Percentiles rank a stretch among this genome's conserved stretches.
phyloP scores from a whole-genome alignment of 92 coral and sea anemone species.

The Anthopleura xanthogrammica region DNA sequence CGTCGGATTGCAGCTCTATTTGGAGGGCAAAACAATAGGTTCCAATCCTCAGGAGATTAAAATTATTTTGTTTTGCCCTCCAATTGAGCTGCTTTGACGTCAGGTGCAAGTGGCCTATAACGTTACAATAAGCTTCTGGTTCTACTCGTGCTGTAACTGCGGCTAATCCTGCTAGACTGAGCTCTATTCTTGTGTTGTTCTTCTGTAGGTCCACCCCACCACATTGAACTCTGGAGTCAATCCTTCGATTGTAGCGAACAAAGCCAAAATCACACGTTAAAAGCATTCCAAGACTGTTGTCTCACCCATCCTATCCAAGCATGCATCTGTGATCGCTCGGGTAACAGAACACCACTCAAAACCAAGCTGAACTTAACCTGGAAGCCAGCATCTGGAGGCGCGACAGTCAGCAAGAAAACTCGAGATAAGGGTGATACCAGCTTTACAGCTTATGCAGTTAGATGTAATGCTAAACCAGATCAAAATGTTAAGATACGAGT shows the following conservation, averaged over 20 bases:
- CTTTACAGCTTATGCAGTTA: conserved; percentile 49
- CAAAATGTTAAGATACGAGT: conserved; percentile 64
- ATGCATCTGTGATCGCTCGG: conserved; percentile 68
- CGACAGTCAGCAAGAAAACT: conserved; percentile 40
- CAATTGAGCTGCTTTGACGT: too few relatives aligned
- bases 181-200: background rate
- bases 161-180: background rate
- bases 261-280: conserved; percentile 52
- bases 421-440: conserved; percentile 63
- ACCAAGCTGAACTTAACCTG: conserved; percentile 67
- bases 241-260: conserved; percentile 61
- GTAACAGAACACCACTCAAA: conserved; percentile 75
- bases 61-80: too few relatives aligned
- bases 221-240: conserved; percentile 69
- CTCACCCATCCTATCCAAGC: conserved; percentile 55
- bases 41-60: too few relatives aligned
- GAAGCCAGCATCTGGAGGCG: conserved; percentile 49
- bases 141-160: background rate
- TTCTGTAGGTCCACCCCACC: conserved; percentile 73
- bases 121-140: background rate
- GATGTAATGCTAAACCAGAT: conserved; percentile 60
- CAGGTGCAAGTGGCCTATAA: too few relatives aligned
- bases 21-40: too few relatives aligned
- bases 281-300: conserved; percentile 63
- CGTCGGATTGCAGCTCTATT: too few relatives aligned